Percentiles rank a stretch among this genome's conserved stretches.
These are phyloP conservation scores for Siniperca obscura DNA, from an alignment of 2,797 vertebrate genomes.

Conservation along the genomic window DNA sequence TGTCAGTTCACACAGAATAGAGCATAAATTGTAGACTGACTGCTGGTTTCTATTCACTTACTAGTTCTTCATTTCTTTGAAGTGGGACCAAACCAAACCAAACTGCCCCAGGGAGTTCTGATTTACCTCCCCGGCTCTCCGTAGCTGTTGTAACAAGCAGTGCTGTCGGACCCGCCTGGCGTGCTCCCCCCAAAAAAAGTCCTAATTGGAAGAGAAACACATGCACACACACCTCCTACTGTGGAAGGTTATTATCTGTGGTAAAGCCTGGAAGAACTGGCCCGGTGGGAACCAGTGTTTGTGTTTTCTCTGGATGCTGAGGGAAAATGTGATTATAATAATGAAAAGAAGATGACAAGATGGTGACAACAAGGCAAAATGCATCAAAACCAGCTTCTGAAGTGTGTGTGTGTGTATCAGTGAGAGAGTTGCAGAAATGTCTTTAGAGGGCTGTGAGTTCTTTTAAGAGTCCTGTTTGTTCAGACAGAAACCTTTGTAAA, in stretches of 20 bases:
- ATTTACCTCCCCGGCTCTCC: slow-evolving; percentile 10
- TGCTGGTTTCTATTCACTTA: slow-evolving; percentile 22
- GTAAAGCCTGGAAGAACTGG: background rate
- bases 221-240: background rate
- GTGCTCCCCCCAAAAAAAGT: background rate
- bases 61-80: slow-evolving; percentile 19
- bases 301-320: slow-evolving; percentile 9
- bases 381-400: slow-evolving; percentile 36
- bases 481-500: slow-evolving; percentile 25
- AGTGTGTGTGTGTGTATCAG: background rate
- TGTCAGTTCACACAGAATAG: background rate
- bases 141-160: slow-evolving; percentile 33
- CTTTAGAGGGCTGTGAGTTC: slow-evolving; percentile 15
- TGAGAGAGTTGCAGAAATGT: slow-evolving; percentile 15
- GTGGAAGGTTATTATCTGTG: slow-evolving; percentile 12
- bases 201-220: slow-evolving; percentile 27
- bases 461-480: slow-evolving; percentile 33
- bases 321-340: slow-evolving; percentile 23
- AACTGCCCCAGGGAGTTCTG: slow-evolving; percentile 20
- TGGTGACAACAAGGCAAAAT: slow-evolving; percentile 29
- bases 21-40: background rate
- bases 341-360: slow-evolving; percentile 38
- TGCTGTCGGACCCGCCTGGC: slow-evolving; percentile 1
- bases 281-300: background rate
- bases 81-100: slow-evolving; percentile 4